Evolutionary conservation across 2,888 invertebrate species (phyloP).

Genomic region (Epicampocera succincta): DNA sequence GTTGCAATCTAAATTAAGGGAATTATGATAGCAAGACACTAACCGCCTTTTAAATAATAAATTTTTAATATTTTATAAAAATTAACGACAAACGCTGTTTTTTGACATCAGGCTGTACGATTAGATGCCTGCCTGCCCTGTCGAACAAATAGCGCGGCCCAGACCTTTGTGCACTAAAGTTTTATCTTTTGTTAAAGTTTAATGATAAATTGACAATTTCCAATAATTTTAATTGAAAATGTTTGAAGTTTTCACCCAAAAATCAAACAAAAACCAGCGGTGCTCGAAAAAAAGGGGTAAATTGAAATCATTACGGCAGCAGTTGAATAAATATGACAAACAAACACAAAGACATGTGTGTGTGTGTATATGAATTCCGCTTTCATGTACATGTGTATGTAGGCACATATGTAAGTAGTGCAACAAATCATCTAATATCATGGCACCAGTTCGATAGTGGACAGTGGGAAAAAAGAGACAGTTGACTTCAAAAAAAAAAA

Average conservation of each 20-base stretch:
- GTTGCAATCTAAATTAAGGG: background rate
- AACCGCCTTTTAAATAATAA: slow-evolving; percentile 40
- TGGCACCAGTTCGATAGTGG: slow-evolving; percentile 23
- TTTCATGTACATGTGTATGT: slow-evolving; percentile 11
- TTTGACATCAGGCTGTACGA: slow-evolving; percentile 37
- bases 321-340: slow-evolving; percentile 45
- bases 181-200: slow-evolving; percentile 58
- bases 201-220: slow-evolving; percentile 72
- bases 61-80: slow-evolving; percentile 31
- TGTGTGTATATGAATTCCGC: background rate
- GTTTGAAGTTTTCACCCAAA: slow-evolving; percentile 74
- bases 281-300: slow-evolving; percentile 52
- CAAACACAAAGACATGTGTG: background rate
- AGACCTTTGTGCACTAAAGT: slow-evolving; percentile 29
- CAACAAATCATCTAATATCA: slow-evolving; percentile 68
- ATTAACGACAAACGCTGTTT: slow-evolving; percentile 14
- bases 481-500: too few relatives aligned
- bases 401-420: slow-evolving; percentile 4
- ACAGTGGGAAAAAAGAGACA: slow-evolving; percentile 29
- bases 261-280: slow-evolving; percentile 33
- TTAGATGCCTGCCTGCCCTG: slow-evolving; percentile 3
- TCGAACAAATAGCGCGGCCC: background rate
- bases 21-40: slow-evolving; percentile 8
- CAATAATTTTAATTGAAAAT: slow-evolving; percentile 74
- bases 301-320: slow-evolving; percentile 43